These are phyloP conservation scores for Eleutherodactylus coqui DNA, from an alignment of 2,797 vertebrate genomes.

Conservation along the genomic window DNA sequence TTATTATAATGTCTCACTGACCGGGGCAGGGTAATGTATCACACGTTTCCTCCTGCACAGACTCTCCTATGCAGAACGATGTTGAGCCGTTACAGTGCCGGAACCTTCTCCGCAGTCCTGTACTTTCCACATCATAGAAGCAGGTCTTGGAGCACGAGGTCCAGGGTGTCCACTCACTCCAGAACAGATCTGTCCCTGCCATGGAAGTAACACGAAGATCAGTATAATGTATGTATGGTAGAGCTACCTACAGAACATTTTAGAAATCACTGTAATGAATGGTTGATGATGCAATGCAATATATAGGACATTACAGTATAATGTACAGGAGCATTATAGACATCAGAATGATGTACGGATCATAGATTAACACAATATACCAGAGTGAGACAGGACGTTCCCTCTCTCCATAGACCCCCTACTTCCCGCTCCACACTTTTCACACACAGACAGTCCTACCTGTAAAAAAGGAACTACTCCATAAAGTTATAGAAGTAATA, in stretches of 20 bases:
- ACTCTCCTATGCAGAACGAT: constrained; percentile 75
- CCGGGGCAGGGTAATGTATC: constrained; percentile 82
- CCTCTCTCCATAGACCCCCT: too few relatives aligned
- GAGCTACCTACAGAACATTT: too few relatives aligned
- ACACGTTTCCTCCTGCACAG: constrained; percentile 81
- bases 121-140: constrained; percentile 78
- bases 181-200: constrained; percentile 62
- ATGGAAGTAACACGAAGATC: neutral
- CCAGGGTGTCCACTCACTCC: constrained; percentile 84
- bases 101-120: constrained; percentile 77
- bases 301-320: too few relatives aligned
- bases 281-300: too few relatives aligned
- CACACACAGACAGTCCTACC: neutral
- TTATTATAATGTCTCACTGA: constrained; percentile 59
- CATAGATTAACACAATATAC: too few relatives aligned
- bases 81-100: constrained; percentile 73
- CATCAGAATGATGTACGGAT: too few relatives aligned
- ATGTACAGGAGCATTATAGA: too few relatives aligned
- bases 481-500: neutral
- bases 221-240: neutral
- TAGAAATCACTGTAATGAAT: too few relatives aligned
- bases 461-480: neutral
- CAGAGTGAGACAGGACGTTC: too few relatives aligned
- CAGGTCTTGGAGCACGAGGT: constrained; percentile 87
- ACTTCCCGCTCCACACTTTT: neutral